Percentiles rank a stretch among this genome's conserved stretches.
Evolutionary conservation across 1,140 invertebrate genomes (phyloP).

Genomic region (Drosophila kurseongensis): DNA sequence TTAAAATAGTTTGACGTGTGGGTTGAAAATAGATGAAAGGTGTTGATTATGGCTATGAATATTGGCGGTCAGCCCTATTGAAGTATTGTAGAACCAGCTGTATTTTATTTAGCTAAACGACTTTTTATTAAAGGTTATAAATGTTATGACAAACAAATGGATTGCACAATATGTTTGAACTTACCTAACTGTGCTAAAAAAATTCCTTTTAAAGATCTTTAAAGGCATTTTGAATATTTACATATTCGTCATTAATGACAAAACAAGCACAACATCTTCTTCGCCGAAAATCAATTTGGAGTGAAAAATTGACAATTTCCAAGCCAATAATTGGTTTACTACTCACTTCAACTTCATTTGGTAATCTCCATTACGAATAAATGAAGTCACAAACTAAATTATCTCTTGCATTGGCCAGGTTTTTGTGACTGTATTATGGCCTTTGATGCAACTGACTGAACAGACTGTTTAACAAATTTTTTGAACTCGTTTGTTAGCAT

Average conservation of each 20-base stretch:
- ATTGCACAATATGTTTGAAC: not conserved
- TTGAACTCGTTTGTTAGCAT: conserved; percentile 70
- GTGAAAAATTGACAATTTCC: conserved; percentile 2
- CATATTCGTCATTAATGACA: not conserved
- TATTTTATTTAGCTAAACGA: conserved; percentile 10
- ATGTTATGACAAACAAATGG: not conserved
- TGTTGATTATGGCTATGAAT: conserved; percentile 26
- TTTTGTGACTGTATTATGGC: conserved; percentile 50
- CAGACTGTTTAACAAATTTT: conserved; percentile 48
- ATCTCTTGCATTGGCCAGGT: conserved; percentile 39
- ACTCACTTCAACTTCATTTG: not conserved
- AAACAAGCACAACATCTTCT: too few relatives aligned
- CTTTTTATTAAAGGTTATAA: not conserved
- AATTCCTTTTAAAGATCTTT: too few relatives aligned
- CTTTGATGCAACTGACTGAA: conserved; percentile 71
- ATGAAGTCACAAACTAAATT: conserved; percentile 26
- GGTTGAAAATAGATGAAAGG: conserved; percentile 35
- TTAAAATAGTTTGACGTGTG: conserved; percentile 25
- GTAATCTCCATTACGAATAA: conserved; percentile 12
- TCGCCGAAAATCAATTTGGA: too few relatives aligned
- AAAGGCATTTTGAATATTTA: not conserved
- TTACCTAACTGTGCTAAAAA: not conserved
- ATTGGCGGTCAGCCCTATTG: conserved; percentile 14
- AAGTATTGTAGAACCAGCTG: conserved; percentile 18
- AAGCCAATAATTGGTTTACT: not conserved